Conservation (phyloP, 1,140 invertebrate genomes). For the Cardiocondyla obscurior region DNA sequence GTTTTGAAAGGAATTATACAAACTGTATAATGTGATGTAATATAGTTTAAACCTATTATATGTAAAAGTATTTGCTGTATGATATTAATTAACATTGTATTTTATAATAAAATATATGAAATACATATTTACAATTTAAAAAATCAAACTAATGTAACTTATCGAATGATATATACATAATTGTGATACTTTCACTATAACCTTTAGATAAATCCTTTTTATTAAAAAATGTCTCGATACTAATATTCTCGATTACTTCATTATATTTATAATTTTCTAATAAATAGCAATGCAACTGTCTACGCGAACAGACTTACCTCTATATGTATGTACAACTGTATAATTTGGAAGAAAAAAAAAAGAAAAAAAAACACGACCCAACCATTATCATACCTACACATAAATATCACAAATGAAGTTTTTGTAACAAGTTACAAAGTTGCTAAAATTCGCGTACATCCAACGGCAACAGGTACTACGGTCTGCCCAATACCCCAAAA, state of each 20-base stretch:
- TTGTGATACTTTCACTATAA: not conserved
- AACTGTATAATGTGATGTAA: slow-evolving; percentile 5
- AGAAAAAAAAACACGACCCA: slow-evolving; percentile 17
- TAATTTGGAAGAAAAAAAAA: slow-evolving; percentile 32
- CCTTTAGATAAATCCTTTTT: not conserved
- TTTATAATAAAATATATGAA: slow-evolving; percentile 22
- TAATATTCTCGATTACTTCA: not conserved
- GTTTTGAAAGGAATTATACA: slow-evolving; percentile 50
- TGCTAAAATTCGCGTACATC: slow-evolving; percentile 96
- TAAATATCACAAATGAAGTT: slow-evolving; percentile 32
- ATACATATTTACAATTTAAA: not conserved
- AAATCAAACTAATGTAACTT: not conserved
- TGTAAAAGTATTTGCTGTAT: not conserved
- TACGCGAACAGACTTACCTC: slow-evolving; percentile 29
- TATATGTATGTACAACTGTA: slow-evolving; percentile 38
- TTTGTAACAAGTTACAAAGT: slow-evolving; percentile 88
- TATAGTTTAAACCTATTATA: not conserved
- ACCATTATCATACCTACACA: not conserved
- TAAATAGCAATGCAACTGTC: slow-evolving; percentile 1
- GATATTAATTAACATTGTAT: not conserved
- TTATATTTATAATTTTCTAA: slow-evolving; percentile 12
- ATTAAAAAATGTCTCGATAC: not conserved
- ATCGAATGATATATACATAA: not conserved
- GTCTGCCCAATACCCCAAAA: slow-evolving; percentile 97
- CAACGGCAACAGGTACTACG: slow-evolving; percentile 93